phyloP scores from a whole-genome alignment of 2,888 invertebrate species.

The Physocephala rufipes region DNA sequence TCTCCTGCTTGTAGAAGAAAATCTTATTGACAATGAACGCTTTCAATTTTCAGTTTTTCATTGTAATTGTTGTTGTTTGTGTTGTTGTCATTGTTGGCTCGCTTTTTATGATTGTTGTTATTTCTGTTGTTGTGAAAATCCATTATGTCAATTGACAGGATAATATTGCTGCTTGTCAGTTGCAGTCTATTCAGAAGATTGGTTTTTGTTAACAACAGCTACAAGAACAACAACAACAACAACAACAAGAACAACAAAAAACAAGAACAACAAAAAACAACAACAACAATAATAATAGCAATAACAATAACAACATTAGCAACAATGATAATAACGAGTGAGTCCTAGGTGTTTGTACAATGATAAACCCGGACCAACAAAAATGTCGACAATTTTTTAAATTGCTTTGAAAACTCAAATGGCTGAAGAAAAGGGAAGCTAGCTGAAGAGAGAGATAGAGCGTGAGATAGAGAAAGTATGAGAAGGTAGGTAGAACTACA shows the following conservation, averaged over 20 bases:
- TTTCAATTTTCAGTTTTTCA: conserved; percentile 33
- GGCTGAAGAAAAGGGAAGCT: too few relatives aligned
- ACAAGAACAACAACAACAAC: background rate
- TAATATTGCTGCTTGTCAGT: conserved; percentile 65
- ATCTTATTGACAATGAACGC: conserved; percentile 9
- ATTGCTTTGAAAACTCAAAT: too few relatives aligned
- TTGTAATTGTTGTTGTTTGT: conserved; percentile 19
- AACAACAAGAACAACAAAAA: background rate
- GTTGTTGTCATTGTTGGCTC: background rate
- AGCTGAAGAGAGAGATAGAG: too few relatives aligned
- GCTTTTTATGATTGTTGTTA: conserved; percentile 26
- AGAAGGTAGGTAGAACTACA: too few relatives aligned
- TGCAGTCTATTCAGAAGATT: conserved; percentile 52
- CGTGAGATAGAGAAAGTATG: too few relatives aligned
- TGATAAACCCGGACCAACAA: too few relatives aligned
- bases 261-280: conserved; percentile 2
- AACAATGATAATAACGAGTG: too few relatives aligned
- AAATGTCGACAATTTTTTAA: too few relatives aligned
- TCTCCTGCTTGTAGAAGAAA: background rate
- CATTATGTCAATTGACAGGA: conserved; percentile 66
- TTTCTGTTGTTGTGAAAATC: conserved; percentile 53
- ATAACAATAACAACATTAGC: conserved; percentile 11
- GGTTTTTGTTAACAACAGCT: conserved; percentile 22
- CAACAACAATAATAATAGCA: conserved; percentile 2
- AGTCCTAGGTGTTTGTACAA: too few relatives aligned